Evolutionary conservation across 2,797 vertebrate species (phyloP), one percentile per base, ranked within the genome.

Genomic region (Champsocephalus esox): DNA sequence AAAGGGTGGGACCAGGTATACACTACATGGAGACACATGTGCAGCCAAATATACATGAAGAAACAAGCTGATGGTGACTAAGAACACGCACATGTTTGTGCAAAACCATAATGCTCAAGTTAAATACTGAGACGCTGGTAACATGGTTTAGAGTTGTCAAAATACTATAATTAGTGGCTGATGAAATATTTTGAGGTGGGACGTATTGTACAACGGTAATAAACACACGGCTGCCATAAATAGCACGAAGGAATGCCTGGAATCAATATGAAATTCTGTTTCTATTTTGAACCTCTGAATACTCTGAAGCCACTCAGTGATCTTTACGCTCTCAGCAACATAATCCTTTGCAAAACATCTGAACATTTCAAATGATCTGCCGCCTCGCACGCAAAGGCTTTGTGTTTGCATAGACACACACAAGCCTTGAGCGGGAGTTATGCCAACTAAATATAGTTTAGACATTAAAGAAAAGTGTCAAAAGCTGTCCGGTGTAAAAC

Each of bases 121-220:
- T 83, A 82, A 78, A 71, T 45, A 69, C 67, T 65, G 68, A 83
- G 77, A 86, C 73, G 66, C 61, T 68, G 70, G 75, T 66, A 76
- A 82, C 55, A 54, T 54, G 67, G 72, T 81, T 88, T 80, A 90
- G 71, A 80, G 79, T 81, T 85, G 87, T 83, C 82, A 87, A 86
- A 92, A 81, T 81, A 85, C 88, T 71, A 41, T 88, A 83, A 90
- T 93, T 93, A 91, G 81, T 71, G 66, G 64, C 69, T 87, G 73
- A 76, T 64, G 70, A 87, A 86, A 81, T 75, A 82, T 82, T 76
- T 82, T 70, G 66, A 82, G 81, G 81, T 83, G 78, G 77, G 79
- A 81, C 84, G 80, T 58, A 75, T 81, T 86, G 77, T 81, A 80
- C 78, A 68, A 41, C 46, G 52, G 67, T 69, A 73, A 80, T 83